Conservation (phyloP, 2,888 invertebrate species). For the Neoitamus cyanurus region DNA sequence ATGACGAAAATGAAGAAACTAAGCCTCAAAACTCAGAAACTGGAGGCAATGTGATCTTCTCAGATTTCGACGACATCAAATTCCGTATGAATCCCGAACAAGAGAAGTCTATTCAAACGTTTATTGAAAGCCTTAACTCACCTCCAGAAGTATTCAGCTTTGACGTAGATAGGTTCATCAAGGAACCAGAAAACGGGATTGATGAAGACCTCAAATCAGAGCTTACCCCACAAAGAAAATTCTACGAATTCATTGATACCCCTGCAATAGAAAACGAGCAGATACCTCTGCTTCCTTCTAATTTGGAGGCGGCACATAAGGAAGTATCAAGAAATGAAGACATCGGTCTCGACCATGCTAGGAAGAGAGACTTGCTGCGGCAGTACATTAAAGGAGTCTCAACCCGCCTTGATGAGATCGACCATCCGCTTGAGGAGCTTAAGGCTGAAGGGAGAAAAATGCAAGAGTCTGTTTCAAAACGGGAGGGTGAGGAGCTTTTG, state of each 20-base stretch:
- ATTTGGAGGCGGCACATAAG: background rate
- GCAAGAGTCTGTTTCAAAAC: background rate
- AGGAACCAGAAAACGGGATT: constrained; percentile 39
- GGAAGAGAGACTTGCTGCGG: constrained; percentile 53
- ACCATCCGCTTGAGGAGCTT: background rate
- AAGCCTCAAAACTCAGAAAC: constrained; percentile 28
- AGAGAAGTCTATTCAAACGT: constrained; percentile 54
- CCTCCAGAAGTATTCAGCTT: constrained; percentile 56
- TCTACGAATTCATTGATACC: constrained; percentile 53
- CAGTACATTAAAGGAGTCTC: constrained; percentile 55
- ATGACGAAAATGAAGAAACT: background rate
- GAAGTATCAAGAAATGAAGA: background rate
- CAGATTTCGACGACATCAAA: constrained; percentile 53
- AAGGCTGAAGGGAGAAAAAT: background rate
- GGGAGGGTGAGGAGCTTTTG: background rate
- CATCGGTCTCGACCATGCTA: background rate
- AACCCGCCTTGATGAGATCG: constrained; percentile 11
- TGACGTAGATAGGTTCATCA: constrained; percentile 54
- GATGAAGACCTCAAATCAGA: constrained; percentile 29
- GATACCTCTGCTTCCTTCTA: constrained; percentile 47
- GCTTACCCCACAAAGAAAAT: constrained; percentile 41
- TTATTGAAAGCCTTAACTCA: constrained; percentile 54
- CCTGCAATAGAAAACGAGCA: constrained; percentile 51
- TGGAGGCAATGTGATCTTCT: constrained; percentile 24
- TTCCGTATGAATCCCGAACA: constrained; percentile 53